Evolutionary conservation across 2,888 invertebrate genomes (phyloP).

Genomic region (Ochropacha duplaris): DNA sequence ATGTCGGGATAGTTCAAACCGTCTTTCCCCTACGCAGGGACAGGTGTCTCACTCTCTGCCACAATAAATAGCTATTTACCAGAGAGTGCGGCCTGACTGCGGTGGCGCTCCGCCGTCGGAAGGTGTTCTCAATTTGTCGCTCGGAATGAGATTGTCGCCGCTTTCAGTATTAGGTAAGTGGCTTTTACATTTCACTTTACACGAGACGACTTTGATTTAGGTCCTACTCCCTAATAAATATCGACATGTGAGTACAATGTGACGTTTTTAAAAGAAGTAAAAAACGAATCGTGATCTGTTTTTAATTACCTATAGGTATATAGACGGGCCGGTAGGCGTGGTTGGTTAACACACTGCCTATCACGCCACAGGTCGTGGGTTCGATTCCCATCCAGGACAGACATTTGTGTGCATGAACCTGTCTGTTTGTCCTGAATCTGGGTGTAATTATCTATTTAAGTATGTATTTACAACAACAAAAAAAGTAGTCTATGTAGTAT

Average conservation of each 20-base stretch:
- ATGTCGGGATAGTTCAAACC: not conserved
- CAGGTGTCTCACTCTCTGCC: slow-evolving; percentile 68
- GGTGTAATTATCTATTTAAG: too few relatives aligned
- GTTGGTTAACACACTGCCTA: too few relatives aligned
- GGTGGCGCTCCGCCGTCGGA: slow-evolving; percentile 56
- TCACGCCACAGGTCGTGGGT: too few relatives aligned
- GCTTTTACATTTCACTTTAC: slow-evolving; percentile 76
- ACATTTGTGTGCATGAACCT: too few relatives aligned
- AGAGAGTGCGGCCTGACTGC: slow-evolving; percentile 51
- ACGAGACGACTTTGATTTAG: slow-evolving; percentile 38
- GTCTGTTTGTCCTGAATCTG: too few relatives aligned
- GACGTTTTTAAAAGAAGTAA: too few relatives aligned
- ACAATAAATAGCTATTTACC: slow-evolving; percentile 77
- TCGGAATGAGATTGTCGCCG: slow-evolving; percentile 77
- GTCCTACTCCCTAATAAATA: slow-evolving; percentile 11
- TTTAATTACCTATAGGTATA: too few relatives aligned
- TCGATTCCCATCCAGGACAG: too few relatives aligned
- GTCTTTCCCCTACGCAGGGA: slow-evolving; percentile 40
- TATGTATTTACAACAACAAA: too few relatives aligned
- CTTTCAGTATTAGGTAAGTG: slow-evolving; percentile 75
- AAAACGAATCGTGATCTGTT: not conserved
- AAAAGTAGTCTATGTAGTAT: too few relatives aligned
- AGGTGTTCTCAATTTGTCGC: slow-evolving; percentile 80
- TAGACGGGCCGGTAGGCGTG: too few relatives aligned
- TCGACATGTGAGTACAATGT: not conserved